Base-by-base conservation (phyloP, 1,140 invertebrate genomes). In the Helicorthomorpha holstii region DNA sequence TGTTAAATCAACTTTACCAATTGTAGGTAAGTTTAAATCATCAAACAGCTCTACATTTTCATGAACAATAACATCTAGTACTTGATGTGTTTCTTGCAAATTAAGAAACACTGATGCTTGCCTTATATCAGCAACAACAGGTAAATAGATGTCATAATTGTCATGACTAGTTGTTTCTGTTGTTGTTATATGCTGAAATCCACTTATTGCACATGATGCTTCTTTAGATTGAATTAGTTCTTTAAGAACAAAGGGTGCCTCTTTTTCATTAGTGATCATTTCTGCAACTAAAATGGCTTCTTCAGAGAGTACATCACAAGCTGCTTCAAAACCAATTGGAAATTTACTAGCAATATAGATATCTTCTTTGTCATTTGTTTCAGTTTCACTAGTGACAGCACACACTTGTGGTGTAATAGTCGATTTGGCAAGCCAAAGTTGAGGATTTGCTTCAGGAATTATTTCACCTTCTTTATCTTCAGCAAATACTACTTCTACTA, bases 211-310 rank as follows among this genome's bases (percentile, higher is more conserved):
- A 22, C 69, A 58, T 49, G 57, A 66, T n/a, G 76, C 73, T 53
- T 58, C 61, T 34, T 63, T 57, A n/a, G n/a, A n/a, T 58, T 54
- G 57, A 2, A 65, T 57, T 10, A 56, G 45, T 56, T 68, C 58
- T 41, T 54, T 19, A 43, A 55, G 49, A 4, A 52, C 54, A 50
- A 71, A 68, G 46, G 66, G 64, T 19, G 46, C 59, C 60, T 75
- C 72, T 54, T 64, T 68, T 56, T 70, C 72, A 41, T 64, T 63
- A 34, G 52, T 50, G 43, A 52, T 56, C 54, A 58, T 56, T 58
- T 60, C 29, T 69, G 61, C 65, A 2, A 79, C 58, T 48, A 69
- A 62, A n/a, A 80, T 48, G 51, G 70, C 68, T 65, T 77, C 69
- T 24, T 74, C 55, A 21, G 64, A 66, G 42, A 65, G 56, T 52